Base-by-base conservation (phyloP, 2,888 invertebrate species). In the Dyspetes luteomarginatus region DNA sequence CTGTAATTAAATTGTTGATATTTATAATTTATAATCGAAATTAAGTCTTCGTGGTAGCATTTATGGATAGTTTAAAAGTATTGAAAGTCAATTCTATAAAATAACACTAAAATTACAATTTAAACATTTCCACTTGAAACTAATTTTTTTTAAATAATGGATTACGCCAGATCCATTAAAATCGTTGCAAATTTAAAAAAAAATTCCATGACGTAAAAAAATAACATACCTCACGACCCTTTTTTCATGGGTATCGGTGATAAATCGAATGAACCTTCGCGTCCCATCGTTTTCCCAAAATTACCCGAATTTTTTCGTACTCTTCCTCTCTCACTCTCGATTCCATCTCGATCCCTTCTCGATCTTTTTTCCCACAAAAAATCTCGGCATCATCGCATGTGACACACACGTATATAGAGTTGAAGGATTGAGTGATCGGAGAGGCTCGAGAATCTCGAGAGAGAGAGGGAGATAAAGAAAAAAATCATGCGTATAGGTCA, bases 381-480 rank as follows among this genome's bases (percentile, higher is more conserved):
- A 48, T 48, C 48, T 17, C 48, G 15, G 15, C 17, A 48, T 48
- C 48, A 48, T 48, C 48, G 48, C 48, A 17, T n/a, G 55, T 73
- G 41, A 75, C 65, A 60, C 65, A n/a, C 17, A 45, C 45, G 60
- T 69, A 80, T 50, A n/a, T n/a, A n/a, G n/a, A n/a, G n/a, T 73
- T 77, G 56, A 28, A 28, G 68, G 56, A 77, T 77, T 69, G 77
- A 81, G 68, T 64, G 76, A 81, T 77, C 56, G 60, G 36, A 19
- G 30, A 55, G 48, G 56, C 15, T 30, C n/a, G 30, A 64, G 36
- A 24, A 69, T 28, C 24, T 26, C 15, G 15, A 43, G 50, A 64
- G 50, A 64, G 50, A 64, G 17, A 1, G 15, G 30, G 60, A 50
- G 62, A 7, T 12, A 60, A 17, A 36, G n/a, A 22, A 67, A 52